phyloP scores from a whole-genome alignment of 2,888 invertebrate genomes.

The Oscheius sp. region DNA sequence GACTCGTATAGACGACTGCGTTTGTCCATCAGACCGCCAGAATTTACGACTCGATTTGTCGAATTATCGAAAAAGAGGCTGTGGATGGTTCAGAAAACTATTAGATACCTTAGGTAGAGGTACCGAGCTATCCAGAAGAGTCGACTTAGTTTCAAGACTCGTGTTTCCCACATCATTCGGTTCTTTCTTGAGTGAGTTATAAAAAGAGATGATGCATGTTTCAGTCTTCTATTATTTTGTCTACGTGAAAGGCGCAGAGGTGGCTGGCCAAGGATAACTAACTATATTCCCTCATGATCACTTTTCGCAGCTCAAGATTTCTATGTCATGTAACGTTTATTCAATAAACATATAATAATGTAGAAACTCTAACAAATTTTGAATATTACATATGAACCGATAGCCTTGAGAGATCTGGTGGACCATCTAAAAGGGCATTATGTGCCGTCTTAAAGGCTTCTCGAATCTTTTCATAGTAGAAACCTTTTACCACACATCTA shows the following conservation, averaged over 20 bases:
- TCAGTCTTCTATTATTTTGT: constrained; percentile 65
- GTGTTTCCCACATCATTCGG: constrained; percentile 59
- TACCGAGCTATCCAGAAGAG: constrained; percentile 63
- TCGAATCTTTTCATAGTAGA: not conserved
- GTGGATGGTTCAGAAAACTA: constrained; percentile 32
- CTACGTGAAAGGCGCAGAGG: constrained; percentile 50
- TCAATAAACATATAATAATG: too few species aligned
- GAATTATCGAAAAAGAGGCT: constrained; percentile 44
- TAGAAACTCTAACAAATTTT: too few species aligned
- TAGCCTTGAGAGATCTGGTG: not conserved
- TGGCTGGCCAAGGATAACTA: not conserved
- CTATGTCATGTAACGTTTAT: too few species aligned
- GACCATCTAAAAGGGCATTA: not conserved
- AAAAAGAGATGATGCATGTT: constrained; percentile 30
- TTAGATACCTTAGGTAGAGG: constrained; percentile 30
- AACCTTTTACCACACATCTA: not conserved
- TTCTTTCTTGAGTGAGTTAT: constrained; percentile 51
- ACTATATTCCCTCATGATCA: constrained; percentile 1
- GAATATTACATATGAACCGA: constrained; percentile 6
- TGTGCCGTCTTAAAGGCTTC: not conserved
- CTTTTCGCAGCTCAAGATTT: constrained; percentile 21
- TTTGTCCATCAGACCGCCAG: constrained; percentile 63
- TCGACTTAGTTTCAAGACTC: constrained; percentile 64
- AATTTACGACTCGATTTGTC: constrained; percentile 60
- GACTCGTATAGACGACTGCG: constrained; percentile 63